These are phyloP conservation scores for Tringa solitaria DNA, from an alignment of 2,113 vertebrate genomes.

Conservation along the genomic window DNA sequence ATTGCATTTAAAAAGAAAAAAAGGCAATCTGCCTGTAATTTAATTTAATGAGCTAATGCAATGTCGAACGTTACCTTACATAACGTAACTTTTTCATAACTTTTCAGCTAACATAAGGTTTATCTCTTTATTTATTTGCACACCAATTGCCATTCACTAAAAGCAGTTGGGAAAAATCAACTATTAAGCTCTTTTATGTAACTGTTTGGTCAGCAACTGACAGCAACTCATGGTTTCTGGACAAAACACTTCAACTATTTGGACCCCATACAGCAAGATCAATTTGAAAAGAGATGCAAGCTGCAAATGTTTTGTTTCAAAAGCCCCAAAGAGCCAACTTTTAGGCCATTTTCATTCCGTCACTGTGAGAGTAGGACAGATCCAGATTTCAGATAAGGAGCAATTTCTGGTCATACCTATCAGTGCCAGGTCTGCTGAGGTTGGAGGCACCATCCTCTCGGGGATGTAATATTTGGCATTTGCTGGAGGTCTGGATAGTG, in stretches of 20 bases:
- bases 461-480: not conserved
- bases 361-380: not conserved
- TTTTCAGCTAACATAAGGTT: not conserved
- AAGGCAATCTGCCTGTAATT: not conserved
- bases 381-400: not conserved
- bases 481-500: not conserved
- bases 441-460: accelerated
- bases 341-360: not conserved
- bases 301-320: not conserved
- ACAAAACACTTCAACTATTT: not conserved
- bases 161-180: not conserved
- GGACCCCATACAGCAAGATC: not conserved
- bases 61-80: not conserved
- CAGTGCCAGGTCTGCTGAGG: not conserved
- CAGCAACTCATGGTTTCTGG: not conserved
- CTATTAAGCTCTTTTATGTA: not conserved
- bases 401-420: not conserved
- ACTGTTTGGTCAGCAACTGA: not conserved
- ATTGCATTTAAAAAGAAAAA: not conserved
- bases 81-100: not conserved
- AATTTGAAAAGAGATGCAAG: not conserved
- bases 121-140: not conserved
- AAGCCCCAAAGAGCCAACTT: not conserved
- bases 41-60: not conserved
- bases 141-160: not conserved